Evolutionary conservation across 2,888 invertebrate genomes (phyloP).

Genomic region (Cyrtodaria siliqua): DNA sequence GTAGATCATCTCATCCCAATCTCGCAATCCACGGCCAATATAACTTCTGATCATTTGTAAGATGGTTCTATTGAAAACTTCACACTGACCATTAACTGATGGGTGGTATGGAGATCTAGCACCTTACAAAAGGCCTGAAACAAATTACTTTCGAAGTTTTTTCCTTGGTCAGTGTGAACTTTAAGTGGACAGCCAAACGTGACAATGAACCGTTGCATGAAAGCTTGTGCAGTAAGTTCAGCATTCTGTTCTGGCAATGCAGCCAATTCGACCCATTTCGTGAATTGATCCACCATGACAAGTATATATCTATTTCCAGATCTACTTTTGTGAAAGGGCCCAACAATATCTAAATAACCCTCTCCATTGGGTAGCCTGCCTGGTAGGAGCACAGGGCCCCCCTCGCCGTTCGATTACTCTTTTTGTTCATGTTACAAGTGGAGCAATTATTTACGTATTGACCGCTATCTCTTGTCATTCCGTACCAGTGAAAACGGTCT

Average conservation of each 20-base stretch:
- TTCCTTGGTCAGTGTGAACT: slow-evolving; percentile 49
- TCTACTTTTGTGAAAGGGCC: not conserved
- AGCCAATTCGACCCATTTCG: slow-evolving; percentile 41
- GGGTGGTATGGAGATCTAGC: slow-evolving; percentile 39
- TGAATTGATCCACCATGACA: slow-evolving; percentile 42
- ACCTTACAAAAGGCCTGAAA: slow-evolving; percentile 23
- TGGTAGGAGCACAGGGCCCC: not conserved
- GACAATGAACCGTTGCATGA: slow-evolving; percentile 20
- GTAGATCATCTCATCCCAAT: not conserved
- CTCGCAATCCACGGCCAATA: not conserved
- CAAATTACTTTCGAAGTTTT: slow-evolving; percentile 34
- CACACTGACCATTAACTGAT: slow-evolving; percentile 22
- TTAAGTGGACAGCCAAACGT: slow-evolving; percentile 52
- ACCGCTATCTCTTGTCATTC: not conserved
- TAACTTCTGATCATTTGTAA: slow-evolving; percentile 9
- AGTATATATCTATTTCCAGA: slow-evolving; percentile 30
- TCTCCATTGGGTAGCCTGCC: not conserved
- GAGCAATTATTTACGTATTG: slow-evolving; percentile 3
- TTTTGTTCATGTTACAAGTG: slow-evolving; percentile 1
- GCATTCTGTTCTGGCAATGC: slow-evolving; percentile 36
- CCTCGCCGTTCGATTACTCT: not conserved
- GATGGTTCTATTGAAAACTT: slow-evolving; percentile 12
- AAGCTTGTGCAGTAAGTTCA: slow-evolving; percentile 13
- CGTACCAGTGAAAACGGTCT: slow-evolving; percentile 10
- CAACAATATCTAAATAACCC: not conserved